Evolutionary conservation across 2,113 vertebrate genomes (phyloP), one percentile per base, ranked within the genome.

Genomic region (Toxotes chatareus): DNA sequence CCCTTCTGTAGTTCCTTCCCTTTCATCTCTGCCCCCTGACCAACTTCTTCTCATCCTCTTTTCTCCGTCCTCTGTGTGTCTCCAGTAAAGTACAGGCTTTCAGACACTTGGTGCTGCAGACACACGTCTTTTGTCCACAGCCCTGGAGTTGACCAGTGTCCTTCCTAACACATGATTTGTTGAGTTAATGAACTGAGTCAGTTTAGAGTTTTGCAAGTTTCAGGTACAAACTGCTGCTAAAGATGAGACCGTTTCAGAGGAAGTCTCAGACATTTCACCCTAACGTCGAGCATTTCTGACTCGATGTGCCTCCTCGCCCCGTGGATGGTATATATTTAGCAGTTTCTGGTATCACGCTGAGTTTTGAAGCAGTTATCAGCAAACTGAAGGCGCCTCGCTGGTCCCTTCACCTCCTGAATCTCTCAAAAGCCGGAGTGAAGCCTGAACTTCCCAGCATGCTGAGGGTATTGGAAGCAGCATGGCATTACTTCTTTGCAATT

Each of bases 401-500:
- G 55, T 57, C 44, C 36, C 44, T 19, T 17, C 74, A 32, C 10
- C 67, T 36, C 53, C 72, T 14, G 57, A 76, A 71, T 40, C 75
- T 61, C 79, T 77, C 60, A 32, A 72, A 78, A 79, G 70, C 53
- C 61, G 0, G 55, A 51, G 64, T 23, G 65, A 63, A 36, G 65
- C 49, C 73, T 57, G 51, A 79, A 79, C 64, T 66, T 64, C 80
- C 44, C 83, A 75, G 80, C 80, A 57, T 31, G 76, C 53, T 8
- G 12, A 47, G 60, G 78, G 63, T 32, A 34, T 13, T 80, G 80
- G 63, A 80, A 59, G 32, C 81, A 75, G 75, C 71, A 1, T 49
- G 80, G 57, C 75, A 12, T 31, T n/a, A 17, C 63, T 76, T 66
- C 73, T 65, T 74, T 73, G 60, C 76, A 81, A 57, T 84, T 86